Conservation (phyloP, 2,113 vertebrate genomes). For the Anarhynchus alexandrinus region DNA sequence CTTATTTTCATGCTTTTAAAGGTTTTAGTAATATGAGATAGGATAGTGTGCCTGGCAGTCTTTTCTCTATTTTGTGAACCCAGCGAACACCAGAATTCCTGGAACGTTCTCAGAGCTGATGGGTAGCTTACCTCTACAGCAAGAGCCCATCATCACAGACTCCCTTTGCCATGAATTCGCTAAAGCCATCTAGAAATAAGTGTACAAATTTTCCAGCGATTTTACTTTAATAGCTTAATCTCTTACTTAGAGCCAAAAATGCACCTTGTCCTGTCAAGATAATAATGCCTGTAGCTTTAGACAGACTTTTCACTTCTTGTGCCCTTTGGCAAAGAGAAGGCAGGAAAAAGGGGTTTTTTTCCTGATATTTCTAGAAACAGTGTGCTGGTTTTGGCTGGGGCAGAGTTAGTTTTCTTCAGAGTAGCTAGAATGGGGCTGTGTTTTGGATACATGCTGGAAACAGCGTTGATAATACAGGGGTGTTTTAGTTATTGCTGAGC, state of each 20-base stretch:
- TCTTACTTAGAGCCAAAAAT: neutral
- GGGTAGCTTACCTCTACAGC: neutral
- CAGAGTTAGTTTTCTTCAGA: neutral
- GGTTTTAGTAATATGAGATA: neutral
- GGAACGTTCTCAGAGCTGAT: neutral
- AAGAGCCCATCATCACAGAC: neutral
- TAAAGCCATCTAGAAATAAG: neutral
- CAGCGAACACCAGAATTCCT: neutral
- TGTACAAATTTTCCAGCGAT: neutral
- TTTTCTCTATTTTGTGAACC: neutral
- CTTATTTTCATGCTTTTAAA: neutral
- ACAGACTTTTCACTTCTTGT: neutral
- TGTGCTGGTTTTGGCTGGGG: neutral
- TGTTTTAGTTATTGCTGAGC: neutral
- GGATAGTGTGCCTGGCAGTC: neutral
- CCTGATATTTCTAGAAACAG: neutral
- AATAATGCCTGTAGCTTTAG: neutral
- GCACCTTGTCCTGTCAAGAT: neutral
- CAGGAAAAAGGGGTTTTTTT: neutral
- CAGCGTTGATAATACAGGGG: neutral
- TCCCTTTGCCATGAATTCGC: neutral
- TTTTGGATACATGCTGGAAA: neutral
- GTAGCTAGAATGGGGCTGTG: neutral
- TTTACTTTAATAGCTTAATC: neutral
- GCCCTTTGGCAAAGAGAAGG: neutral